Evolutionary conservation across 1,140 invertebrate species (phyloP), one percentile per base, ranked within the genome.

Genomic region (Monochamus saltuarius): DNA sequence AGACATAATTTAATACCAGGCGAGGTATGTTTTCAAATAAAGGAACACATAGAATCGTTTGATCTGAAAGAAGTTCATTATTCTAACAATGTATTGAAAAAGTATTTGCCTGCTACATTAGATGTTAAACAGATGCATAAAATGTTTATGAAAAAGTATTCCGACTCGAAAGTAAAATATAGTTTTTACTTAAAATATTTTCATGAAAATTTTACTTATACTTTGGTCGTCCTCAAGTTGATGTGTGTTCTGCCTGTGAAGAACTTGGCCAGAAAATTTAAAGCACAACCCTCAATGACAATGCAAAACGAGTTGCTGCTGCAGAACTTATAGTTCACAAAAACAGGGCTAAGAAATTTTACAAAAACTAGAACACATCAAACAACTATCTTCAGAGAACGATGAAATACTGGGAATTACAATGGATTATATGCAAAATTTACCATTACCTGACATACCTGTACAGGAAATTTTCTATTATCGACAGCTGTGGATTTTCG

Each of bases 121-220:
- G 22, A 29, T 29, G 22, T 29, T 29, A 29, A 29, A 29, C 22
- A 29, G 22, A 29, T 29, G 22, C 22, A 29, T 29, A 29, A 29
- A 29, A 29, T 29, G 22, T 29, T 29, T 29, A 29, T 29, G 22
- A 6, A 29, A 29, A 29, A 29, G 22, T 29, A 29, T 29, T 6
- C 22, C 22, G 22, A 29, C 22, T 29, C 22, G 22, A 29, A 29
- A 56, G 60, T 70, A 10, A 69, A 69, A 66, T 72, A 70, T 53
- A 64, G 69, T 43, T 74, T 64, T 40, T 73, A 66, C 54, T 46
- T 63, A 38, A 73, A 66, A 59, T 64, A 66, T 62, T 72, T 70
- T 38, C 54, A 67, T 29, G 56, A 70, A 50, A 71, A 71, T 55
- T 68, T 64, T 59, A 56, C 36, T 38, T 52, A 61, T 34, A 60